Evolutionary conservation across 37 sponge, comb jelly and placozoan genomes (phyloP), one percentile per base, ranked within the genome.

Genomic region (Crambe crambe): DNA sequence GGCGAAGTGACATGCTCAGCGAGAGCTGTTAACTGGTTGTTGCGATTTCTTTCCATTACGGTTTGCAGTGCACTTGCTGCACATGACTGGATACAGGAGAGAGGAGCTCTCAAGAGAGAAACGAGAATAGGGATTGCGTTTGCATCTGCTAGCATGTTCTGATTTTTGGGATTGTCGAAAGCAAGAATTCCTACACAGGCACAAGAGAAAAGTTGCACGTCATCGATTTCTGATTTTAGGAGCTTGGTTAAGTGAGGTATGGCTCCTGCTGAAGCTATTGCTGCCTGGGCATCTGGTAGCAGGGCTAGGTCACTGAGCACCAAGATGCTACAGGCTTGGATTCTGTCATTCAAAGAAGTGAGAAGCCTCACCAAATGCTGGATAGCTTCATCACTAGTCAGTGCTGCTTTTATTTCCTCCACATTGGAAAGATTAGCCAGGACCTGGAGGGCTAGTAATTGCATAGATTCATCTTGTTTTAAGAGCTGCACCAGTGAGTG

Each of bases 231-330:
- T 22, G 87, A 79, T 26, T 69, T 22, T 15, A 94, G 68, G 31
- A 94, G 87, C 27, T 67, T 56, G 10, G 79, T 70, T 3, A 94
- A 82, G 1, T 42, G 73, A 34, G 87, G 85, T 0, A 89, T 26
- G 31, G 84, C 89, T 10, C 80, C 81, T 1, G 66, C 76, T 21
- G 76, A 27, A 1, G 70, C 86, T 27, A 91, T 80, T n/a, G 66
- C 26, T 1, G 12, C 58, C 66, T 83, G 89, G 40, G 69, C 69
- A 36, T 87, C 78, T 0, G 68, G 30, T 43, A 23, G 58, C 75
- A 85, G 38, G 38, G 58, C 90, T 2, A 94, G 72, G 27, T 90
- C 91, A 75, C 85, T 72, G 23, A 94, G 81, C 5, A 86, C 70
- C 6, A 82, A 17, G 37, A 89, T 87, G 0, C 89, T 65, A 64